Conservation (phyloP, 2,888 invertebrate species). For the Tigriopus californicus region DNA sequence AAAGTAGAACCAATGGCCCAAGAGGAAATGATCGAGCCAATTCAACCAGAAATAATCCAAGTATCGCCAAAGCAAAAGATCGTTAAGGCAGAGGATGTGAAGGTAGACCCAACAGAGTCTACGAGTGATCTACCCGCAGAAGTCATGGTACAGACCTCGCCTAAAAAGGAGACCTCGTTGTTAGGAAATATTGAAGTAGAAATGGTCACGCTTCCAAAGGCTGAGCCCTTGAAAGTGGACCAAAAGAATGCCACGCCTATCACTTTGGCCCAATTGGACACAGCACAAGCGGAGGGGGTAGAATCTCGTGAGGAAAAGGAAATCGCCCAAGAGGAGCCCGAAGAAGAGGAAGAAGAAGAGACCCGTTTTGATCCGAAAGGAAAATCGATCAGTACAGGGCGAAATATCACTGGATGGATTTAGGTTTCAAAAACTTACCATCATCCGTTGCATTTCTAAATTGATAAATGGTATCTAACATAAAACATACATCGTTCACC, state of each 20-base stretch:
- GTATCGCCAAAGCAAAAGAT: too few species aligned
- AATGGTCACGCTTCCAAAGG: neutral
- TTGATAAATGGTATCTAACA: too few species aligned
- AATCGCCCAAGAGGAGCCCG: neutral
- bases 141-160: too few species aligned
- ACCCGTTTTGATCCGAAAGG: neutral
- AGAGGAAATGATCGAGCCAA: too few species aligned
- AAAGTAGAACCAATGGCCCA: too few species aligned
- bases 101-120: too few species aligned
- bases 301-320: neutral
- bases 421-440: neutral
- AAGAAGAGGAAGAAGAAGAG: neutral
- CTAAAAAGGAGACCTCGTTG: too few species aligned
- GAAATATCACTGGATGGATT: conserved; percentile 3
- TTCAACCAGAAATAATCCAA: too few species aligned
- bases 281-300: neutral
- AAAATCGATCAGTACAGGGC: neutral
- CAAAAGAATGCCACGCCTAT: neutral
- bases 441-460: too few species aligned
- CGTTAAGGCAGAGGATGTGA: too few species aligned
- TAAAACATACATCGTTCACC: too few species aligned
- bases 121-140: too few species aligned
- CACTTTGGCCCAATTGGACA: neutral
- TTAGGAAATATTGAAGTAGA: neutral
- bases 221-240: neutral